Conservation (phyloP, 2,113 vertebrate species). For the Rhinoptilus africanus region DNA sequence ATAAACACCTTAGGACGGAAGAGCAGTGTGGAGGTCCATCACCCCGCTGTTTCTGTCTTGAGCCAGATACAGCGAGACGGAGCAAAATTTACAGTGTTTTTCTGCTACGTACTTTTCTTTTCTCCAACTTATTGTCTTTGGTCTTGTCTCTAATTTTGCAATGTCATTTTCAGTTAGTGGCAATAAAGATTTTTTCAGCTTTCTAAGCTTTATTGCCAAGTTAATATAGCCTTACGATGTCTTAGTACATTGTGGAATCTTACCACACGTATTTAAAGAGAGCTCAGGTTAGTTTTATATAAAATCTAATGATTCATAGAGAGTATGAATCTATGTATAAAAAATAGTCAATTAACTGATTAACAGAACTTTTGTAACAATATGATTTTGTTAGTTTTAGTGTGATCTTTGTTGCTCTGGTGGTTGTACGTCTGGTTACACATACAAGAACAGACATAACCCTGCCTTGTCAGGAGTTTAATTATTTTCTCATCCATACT, state of each 20-base stretch:
- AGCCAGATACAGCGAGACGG: neutral
- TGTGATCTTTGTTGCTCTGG: neutral
- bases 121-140: neutral
- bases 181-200: neutral
- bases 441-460: neutral
- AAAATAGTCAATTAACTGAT: neutral
- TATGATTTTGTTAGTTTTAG: neutral
- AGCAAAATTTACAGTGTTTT: neutral
- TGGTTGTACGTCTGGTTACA: neutral
- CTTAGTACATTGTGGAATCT: neutral
- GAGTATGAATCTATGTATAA: neutral
- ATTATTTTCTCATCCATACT: conserved; percentile 72
- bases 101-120: neutral
- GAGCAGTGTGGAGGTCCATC: neutral
- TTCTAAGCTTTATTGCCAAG: conserved; percentile 6
- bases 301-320: neutral
- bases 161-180: neutral
- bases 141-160: neutral
- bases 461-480: conserved; percentile 51
- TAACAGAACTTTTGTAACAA: neutral
- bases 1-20: neutral
- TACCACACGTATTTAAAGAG: neutral
- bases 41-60: neutral
- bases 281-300: neutral
- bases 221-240: neutral